Base-by-base conservation (phyloP, 2,888 invertebrate genomes). In the Ornithoptera alexandrae region DNA sequence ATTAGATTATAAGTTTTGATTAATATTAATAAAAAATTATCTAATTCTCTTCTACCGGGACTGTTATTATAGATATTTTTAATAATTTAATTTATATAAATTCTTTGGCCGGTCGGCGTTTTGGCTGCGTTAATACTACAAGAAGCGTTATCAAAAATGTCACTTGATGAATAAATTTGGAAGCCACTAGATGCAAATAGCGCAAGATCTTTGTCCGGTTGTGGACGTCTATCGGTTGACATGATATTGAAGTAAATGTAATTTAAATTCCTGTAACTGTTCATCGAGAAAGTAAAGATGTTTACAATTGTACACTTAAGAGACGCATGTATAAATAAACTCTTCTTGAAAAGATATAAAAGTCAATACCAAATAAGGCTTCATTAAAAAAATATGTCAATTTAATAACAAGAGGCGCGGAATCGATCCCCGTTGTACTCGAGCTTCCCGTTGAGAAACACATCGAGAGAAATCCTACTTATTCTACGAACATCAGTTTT, bases 21-120 rank as follows among this genome's bases (percentile, higher is more conserved):
- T 50, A 50, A 17, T 50, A 50, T 50, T 50, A 18, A 17, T 17
- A 50, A 12, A 12, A 50, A 50, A 15, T 50, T 50, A 50, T 50
- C 15, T 50, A 50, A 50, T 17, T 50, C 17, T 50, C 5, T 50
- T 50, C 50, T 18, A 15, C 2, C 5, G 15, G 18, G 50, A 50
- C 10, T 15, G 3, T 46, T 46, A 46, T 46, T 8, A 30, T 30
- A 4, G 46, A 46, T 46, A 8, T 10, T 10, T 15, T 15, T 46
- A 46, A 46, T 46, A 46, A 15, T 46, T 46, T 6, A 46, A 50
- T 39, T 39, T 39, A 39, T 39, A 10, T 50, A 58, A 66, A 57
- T 57, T 71, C 70, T 71, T 71, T 71, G 71, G 71, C 70, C 64
- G 24, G 30, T 50, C 39, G 36, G 22, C 46, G 15, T 62, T 68